Percentiles rank a stretch among this genome's conserved stretches.
Conservation (phyloP, 2,797 vertebrate genomes). For the Hippopotamyrus pictus region DNA sequence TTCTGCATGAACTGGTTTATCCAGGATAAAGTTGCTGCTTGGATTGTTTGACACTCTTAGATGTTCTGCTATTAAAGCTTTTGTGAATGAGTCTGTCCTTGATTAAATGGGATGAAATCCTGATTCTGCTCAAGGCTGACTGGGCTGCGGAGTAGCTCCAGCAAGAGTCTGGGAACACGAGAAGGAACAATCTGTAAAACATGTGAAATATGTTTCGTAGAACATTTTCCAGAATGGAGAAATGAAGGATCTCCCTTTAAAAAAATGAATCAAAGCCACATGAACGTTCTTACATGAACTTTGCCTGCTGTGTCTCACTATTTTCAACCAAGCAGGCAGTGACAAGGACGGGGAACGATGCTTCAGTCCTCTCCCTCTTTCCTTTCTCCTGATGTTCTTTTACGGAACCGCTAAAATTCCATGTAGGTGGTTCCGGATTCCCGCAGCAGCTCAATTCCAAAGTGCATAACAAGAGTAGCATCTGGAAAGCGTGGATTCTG, state of each 20-base stretch:
- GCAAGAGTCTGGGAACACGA: neutral
- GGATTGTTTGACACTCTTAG: neutral
- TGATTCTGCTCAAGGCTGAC: neutral
- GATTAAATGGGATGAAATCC: neutral
- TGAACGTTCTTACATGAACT: neutral
- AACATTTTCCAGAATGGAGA: constrained; percentile 1
- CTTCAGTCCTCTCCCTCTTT: constrained; percentile 27
- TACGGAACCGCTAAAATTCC: constrained; percentile 33
- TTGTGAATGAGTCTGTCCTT: neutral
- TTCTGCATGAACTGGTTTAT: neutral
- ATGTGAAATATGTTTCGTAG: neutral
- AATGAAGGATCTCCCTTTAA: neutral
- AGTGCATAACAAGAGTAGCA: constrained; percentile 21
- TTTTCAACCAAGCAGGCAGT: neutral
- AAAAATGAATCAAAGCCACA: neutral
- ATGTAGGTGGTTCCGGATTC: constrained; percentile 38
- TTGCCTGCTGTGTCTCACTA: neutral
- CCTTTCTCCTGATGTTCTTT: constrained; percentile 32
- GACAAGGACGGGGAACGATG: neutral
- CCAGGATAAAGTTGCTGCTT: neutral
- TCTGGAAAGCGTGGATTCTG: constrained; percentile 41
- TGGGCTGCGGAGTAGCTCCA: neutral
- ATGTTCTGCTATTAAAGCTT: neutral
- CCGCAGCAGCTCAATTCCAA: constrained; percentile 15
- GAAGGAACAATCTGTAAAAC: neutral